phyloP scores from a whole-genome alignment of 2,888 invertebrate species.

The Rapana venosa region DNA sequence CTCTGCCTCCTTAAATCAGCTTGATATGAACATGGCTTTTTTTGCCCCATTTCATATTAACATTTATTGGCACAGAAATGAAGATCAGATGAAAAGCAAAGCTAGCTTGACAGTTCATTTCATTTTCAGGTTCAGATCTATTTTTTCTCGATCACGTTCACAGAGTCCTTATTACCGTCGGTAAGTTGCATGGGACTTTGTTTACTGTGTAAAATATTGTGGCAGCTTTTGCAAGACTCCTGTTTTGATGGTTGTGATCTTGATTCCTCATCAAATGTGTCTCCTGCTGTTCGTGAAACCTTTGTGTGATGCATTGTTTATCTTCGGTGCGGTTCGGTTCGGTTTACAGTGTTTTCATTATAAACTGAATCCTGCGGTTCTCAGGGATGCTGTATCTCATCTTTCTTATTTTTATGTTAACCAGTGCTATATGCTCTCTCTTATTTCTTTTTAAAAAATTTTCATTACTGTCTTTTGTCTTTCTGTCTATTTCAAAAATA shows the following conservation, averaged over 20 bases:
- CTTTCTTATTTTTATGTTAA: neutral
- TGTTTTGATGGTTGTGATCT: neutral
- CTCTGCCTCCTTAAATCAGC: no score
- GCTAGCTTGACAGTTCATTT: conserved; percentile 3
- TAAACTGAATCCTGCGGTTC: neutral
- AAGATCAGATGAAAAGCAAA: neutral
- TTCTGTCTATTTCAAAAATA: neutral
- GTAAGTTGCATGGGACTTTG: conserved; percentile 26
- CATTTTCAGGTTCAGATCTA: conserved; percentile 33
- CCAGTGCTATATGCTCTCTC: no score
- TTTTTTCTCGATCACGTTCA: conserved; percentile 27
- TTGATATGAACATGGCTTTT: no score
- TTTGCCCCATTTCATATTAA: no score
- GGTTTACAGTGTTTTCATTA: neutral
- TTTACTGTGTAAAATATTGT: neutral
- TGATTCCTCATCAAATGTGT: neutral
- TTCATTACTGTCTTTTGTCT: neutral
- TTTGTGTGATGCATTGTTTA: neutral
- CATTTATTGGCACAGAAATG: neutral
- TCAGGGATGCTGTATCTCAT: no score
- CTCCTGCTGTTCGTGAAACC: neutral
- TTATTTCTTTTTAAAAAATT: no score
- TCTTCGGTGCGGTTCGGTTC: neutral
- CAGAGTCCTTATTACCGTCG: conserved; percentile 12
- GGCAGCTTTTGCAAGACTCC: conserved; percentile 16